phyloP scores from a whole-genome alignment of 2,113 vertebrate genomes.

The Hyaena hyaena region DNA sequence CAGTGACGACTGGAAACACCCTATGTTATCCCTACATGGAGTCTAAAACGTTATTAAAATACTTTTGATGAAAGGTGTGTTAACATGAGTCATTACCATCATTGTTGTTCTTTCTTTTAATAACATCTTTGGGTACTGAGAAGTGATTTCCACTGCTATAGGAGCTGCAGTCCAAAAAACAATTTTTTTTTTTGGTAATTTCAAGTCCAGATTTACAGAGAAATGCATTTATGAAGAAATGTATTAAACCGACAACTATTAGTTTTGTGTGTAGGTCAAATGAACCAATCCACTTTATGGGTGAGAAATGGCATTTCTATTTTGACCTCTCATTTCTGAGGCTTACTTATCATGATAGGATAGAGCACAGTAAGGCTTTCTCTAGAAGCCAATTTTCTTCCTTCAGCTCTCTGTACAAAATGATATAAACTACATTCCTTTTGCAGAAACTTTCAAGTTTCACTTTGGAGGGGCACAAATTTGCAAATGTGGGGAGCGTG shows the following conservation, averaged over 20 bases:
- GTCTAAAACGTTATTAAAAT: constrained; percentile 38
- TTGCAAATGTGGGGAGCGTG: not conserved
- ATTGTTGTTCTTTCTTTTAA: constrained; percentile 4
- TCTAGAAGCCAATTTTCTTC: constrained; percentile 71
- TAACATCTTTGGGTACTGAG: constrained; percentile 67
- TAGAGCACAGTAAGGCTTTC: not conserved
- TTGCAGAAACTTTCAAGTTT: constrained; percentile 52
- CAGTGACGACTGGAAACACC: not conserved
- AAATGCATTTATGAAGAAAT: constrained; percentile 83
- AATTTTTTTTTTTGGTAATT: constrained; percentile 76
- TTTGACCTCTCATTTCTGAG: constrained; percentile 70
- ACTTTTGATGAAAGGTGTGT: constrained; percentile 48
- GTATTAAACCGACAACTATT: constrained; percentile 81
- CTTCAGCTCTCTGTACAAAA: constrained; percentile 60
- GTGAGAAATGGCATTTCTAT: constrained; percentile 80
- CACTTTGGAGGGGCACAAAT: not conserved
- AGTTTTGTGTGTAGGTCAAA: constrained; percentile 79
- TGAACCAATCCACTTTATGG: constrained; percentile 79
- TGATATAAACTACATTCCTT: not conserved
- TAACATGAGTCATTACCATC: constrained; percentile 60
- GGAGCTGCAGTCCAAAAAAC: constrained; percentile 55
- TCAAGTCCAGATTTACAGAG: constrained; percentile 82
- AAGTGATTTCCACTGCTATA: constrained; percentile 67
- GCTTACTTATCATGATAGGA: constrained; percentile 42
- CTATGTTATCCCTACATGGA: not conserved